A percentile compares a stretch with the other conserved stretches of the same genome.
These are phyloP conservation scores for Oreochromis grahami DNA, from an alignment of 2,797 vertebrate species.

Conservation along the genomic window DNA sequence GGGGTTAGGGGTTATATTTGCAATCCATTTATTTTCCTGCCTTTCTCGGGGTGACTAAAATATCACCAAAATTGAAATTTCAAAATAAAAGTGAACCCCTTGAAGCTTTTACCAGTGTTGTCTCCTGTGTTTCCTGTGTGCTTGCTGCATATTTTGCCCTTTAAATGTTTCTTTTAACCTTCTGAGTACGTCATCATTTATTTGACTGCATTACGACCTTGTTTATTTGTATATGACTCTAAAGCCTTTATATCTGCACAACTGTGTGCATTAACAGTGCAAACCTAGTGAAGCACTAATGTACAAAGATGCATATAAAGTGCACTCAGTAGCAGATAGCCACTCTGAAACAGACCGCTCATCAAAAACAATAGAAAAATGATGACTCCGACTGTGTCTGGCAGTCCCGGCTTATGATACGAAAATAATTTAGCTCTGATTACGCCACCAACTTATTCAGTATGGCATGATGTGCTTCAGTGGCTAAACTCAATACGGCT, in stretches of 20 bases:
- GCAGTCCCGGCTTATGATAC: constrained; percentile 57
- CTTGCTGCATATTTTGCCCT: background rate
- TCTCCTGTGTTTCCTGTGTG: background rate
- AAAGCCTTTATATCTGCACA: background rate
- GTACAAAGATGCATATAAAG: background rate
- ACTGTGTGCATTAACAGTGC: background rate
- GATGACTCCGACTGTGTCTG: constrained; percentile 21
- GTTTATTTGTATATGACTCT: background rate
- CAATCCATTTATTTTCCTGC: background rate
- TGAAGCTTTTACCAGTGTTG: background rate
- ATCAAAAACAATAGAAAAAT: constrained; percentile 18
- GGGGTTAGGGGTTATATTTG: background rate
- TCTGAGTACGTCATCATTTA: background rate
- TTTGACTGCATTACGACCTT: background rate
- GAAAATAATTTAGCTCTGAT: constrained; percentile 69
- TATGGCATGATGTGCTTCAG: constrained; percentile 55
- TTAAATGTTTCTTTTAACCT: background rate
- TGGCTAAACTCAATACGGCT: constrained; percentile 72
- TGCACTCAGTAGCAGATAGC: background rate
- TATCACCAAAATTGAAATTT: background rate
- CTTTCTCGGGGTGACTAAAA: background rate
- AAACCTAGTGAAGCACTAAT: background rate
- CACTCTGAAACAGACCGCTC: background rate
- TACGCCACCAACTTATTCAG: constrained; percentile 46
- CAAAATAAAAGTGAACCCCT: background rate